Base-by-base conservation (phyloP, 1,140 invertebrate species). In the Bombus sibiricus region DNA sequence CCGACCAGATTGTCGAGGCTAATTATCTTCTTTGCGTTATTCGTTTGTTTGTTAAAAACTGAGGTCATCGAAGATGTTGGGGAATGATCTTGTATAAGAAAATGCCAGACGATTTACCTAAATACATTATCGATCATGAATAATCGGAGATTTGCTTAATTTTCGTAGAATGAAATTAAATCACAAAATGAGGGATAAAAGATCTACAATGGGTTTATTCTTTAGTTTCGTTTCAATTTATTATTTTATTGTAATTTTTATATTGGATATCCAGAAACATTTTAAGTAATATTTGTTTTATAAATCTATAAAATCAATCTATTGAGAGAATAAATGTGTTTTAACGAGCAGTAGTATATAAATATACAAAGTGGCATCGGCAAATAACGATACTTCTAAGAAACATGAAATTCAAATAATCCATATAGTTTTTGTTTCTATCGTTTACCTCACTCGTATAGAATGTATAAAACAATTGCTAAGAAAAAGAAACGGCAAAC, bases 381-480 rank as follows among this genome's bases (percentile, higher is more conserved):
- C 59, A 62, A 25, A 59, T 5, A 28, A 28, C 57, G 59, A 62
- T 62, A 62, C 10, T 62, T n/a, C 59, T 1, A 62, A n/a, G 59
- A 62, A 62, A n/a, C 59, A 62, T 62, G 59, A 62, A 62, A 62
- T 62, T 62, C 59, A 62, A 62, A 62, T 62, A 62, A 62, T 62
- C 0, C 59, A 13, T 62, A n/a, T n/a, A 12, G 59, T 62, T 62
- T 62, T 62, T 62, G 10, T 62, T 12, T n/a, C 59, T 62, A n/a
- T 62, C 59, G 59, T 62, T 62, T n/a, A 13, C 59, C 59, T 62
- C 28, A 62, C 3, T 62, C 28, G 28, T n/a, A 5, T n/a, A n/a
- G 28, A 62, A 62, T n/a, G 59, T n/a, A 62, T 13, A n/a, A 62
- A 62, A 62, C 59, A 62, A 62, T 62, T 62, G 59, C 28, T n/a